These are phyloP conservation scores for Heteromurus nitidus DNA, from an alignment of 2,888 invertebrate species.

Conservation along the genomic window DNA sequence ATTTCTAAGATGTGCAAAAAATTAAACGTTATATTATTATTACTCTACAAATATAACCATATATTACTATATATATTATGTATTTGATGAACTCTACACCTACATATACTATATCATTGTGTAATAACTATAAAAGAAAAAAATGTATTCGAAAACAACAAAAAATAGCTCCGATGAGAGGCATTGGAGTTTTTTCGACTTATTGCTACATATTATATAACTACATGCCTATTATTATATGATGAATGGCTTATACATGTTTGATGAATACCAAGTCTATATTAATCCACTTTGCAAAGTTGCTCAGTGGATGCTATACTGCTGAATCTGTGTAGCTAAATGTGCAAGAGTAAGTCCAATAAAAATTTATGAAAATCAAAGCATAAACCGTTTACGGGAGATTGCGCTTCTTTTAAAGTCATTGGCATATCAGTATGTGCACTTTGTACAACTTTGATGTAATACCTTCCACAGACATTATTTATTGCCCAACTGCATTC, in stretches of 20 bases:
- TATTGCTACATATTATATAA: slow-evolving; percentile 41
- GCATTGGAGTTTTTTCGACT: slow-evolving; percentile 52
- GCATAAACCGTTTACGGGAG: slow-evolving; percentile 41
- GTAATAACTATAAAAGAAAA: slow-evolving; percentile 36
- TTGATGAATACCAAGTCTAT: slow-evolving; percentile 52
- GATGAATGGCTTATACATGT: slow-evolving; percentile 59
- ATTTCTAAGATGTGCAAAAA: slow-evolving; percentile 16
- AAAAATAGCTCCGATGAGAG: slow-evolving; percentile 42
- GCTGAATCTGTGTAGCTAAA: slow-evolving; percentile 60
- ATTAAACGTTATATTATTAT: slow-evolving; percentile 42
- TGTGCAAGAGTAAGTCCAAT: slow-evolving; percentile 55
- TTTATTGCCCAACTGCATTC: no score
- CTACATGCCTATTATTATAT: slow-evolving; percentile 12
- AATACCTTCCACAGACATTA: no score
- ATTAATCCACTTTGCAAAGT: slow-evolving; percentile 60
- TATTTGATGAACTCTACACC: slow-evolving; percentile 47
- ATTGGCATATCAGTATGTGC: no score
- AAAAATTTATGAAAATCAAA: slow-evolving; percentile 54
- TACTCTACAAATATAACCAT: slow-evolving; percentile 15
- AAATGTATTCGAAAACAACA: slow-evolving; percentile 30
- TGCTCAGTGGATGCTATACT: slow-evolving; percentile 59
- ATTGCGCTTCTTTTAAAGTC: no score
- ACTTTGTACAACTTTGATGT: no score
- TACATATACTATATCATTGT: slow-evolving; percentile 38
- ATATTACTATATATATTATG: slow-evolving; percentile 28